Conservation (phyloP, 2,888 invertebrate species). For the Tubulanus polymorphus region DNA sequence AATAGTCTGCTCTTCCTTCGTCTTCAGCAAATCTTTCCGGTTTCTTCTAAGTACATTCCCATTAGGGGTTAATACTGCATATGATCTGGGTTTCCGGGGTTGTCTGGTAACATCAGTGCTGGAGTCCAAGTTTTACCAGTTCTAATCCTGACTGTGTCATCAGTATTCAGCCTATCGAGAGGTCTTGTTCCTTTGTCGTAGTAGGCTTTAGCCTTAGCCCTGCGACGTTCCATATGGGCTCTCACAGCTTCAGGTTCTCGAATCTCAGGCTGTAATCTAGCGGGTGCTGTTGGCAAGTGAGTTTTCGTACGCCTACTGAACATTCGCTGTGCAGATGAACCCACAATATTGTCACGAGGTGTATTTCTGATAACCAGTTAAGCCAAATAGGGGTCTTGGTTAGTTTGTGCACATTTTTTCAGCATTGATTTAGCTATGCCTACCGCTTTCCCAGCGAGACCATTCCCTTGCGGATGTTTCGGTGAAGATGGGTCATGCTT, state of each 20-base stretch:
- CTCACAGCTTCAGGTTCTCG: background rate
- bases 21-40: background rate
- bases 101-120: background rate
- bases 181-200: background rate
- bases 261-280: background rate
- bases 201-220: background rate
- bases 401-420: slow-evolving; percentile 4
- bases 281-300: slow-evolving; percentile 1
- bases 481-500: slow-evolving; percentile 8
- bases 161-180: background rate
- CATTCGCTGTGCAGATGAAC: slow-evolving; percentile 12
- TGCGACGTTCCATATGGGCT: background rate
- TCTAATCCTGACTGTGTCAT: background rate
- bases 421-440: slow-evolving; percentile 12
- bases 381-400: slow-evolving; percentile 11
- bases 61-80: background rate
- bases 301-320: slow-evolving; percentile 3
- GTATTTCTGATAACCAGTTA: slow-evolving; percentile 13
- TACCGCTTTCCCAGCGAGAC: slow-evolving; percentile 15
- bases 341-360: slow-evolving; percentile 11
- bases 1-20: too few species aligned
- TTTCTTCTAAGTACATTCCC: background rate
- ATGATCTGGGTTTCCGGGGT: slow-evolving; percentile 2
- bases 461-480: slow-evolving; percentile 12
- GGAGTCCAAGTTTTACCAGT: background rate